phyloP scores from a whole-genome alignment of 1,140 invertebrate species.

The Calosoma granatense region DNA sequence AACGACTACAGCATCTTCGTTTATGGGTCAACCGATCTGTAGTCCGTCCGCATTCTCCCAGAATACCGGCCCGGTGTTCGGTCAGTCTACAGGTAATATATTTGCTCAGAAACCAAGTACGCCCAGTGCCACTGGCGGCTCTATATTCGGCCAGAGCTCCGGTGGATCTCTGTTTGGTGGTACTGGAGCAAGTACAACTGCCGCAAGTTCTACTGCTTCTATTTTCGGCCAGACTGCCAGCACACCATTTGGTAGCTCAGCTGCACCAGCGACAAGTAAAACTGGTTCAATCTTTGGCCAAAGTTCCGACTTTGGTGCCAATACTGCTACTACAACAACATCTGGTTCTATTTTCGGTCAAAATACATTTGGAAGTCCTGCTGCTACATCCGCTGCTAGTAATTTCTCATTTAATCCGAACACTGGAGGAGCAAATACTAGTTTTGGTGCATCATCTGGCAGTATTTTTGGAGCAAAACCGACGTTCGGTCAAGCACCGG shows the following conservation, averaged over 20 bases:
- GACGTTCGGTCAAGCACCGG: constrained; percentile 19
- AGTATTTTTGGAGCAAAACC: constrained; percentile 7
- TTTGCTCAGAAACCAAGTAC: constrained; percentile 7
- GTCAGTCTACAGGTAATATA: background rate
- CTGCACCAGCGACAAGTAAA: background rate
- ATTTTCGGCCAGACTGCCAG: background rate
- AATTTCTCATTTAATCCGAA: constrained; percentile 7
- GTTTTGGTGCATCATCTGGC: constrained; percentile 28
- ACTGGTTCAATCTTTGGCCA: constrained; percentile 21
- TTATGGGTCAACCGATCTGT: constrained; percentile 24
- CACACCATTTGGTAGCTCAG: background rate
- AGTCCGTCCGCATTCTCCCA: constrained; percentile 18
- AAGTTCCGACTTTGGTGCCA: constrained; percentile 10
- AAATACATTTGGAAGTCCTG: constrained; percentile 19
- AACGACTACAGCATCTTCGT: constrained; percentile 13
- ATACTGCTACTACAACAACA: constrained; percentile 14
- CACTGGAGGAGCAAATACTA: constrained; percentile 18
- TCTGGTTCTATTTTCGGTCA: constrained; percentile 19
- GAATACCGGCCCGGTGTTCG: constrained; percentile 12
- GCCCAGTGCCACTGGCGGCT: constrained; percentile 10
- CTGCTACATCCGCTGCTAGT: background rate
- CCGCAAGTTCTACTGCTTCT: background rate
- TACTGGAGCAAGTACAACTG: background rate
- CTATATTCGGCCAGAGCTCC: constrained; percentile 14
- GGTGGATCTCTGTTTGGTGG: constrained; percentile 21